Evolutionary conservation across 2,888 invertebrate species (phyloP).

Genomic region (Synanthedon myopaeformis): DNA sequence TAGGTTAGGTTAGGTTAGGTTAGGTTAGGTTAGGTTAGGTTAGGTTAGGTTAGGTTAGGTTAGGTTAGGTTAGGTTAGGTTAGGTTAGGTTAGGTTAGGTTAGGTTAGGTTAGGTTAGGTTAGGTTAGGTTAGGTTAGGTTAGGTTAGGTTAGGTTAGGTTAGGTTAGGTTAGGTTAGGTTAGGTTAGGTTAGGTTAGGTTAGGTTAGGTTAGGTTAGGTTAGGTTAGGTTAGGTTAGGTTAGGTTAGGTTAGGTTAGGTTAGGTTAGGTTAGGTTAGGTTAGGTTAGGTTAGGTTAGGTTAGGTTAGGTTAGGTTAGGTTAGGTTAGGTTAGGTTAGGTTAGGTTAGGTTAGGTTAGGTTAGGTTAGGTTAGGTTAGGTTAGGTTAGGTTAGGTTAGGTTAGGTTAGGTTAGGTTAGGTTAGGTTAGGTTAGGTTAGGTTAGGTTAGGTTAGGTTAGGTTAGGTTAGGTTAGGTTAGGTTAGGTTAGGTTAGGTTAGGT

Average conservation of each 20-base stretch:
- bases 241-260: slow-evolving; percentile 7
- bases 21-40: slow-evolving; percentile 3
- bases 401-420: slow-evolving; percentile 1
- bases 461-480: slow-evolving; percentile 1
- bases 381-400: slow-evolving; percentile 1
- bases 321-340: slow-evolving; percentile 1
- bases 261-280: slow-evolving; percentile 4
- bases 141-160: slow-evolving; percentile 9
- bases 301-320: slow-evolving; percentile 6
- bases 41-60: slow-evolving; percentile 12
- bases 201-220: slow-evolving; percentile 5
- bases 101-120: slow-evolving; percentile 9
- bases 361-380: slow-evolving; percentile 1
- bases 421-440: slow-evolving; percentile 1
- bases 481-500: slow-evolving; percentile 1
- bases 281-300: slow-evolving; percentile 1
- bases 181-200: slow-evolving; percentile 8
- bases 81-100: slow-evolving; percentile 11
- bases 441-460: slow-evolving; percentile 1
- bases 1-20: slow-evolving; percentile 8
- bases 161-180: slow-evolving; percentile 10
- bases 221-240: slow-evolving; percentile 11
- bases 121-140: slow-evolving; percentile 10
- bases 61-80: slow-evolving; percentile 13
- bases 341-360: slow-evolving; percentile 1